These are phyloP conservation scores for Acanthosepion esculentum DNA, from an alignment of 2,888 invertebrate species.

Conservation along the genomic window DNA sequence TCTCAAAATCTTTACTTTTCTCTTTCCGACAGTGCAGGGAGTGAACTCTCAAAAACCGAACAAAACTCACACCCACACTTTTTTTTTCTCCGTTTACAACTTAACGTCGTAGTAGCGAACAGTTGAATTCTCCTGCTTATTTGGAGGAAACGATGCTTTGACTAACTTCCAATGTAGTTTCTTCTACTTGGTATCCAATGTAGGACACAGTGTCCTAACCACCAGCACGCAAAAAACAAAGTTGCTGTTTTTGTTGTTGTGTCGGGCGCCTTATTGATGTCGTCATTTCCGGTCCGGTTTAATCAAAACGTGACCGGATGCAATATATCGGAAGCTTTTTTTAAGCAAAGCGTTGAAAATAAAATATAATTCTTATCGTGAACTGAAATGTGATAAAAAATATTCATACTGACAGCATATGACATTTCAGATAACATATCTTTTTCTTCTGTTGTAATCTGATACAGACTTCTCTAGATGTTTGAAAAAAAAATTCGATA, in stretches of 20 bases:
- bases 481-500: not conserved
- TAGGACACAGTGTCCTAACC: not conserved
- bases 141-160: not conserved
- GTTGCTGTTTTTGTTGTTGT: constrained; percentile 23
- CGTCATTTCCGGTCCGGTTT: constrained; percentile 1
- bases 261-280: not conserved
- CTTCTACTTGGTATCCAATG: constrained; percentile 33
- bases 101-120: not conserved
- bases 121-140: not conserved
- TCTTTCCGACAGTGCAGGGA: not conserved
- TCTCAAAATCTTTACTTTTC: not conserved
- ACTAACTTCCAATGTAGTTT: not conserved
- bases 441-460: not conserved
- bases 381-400: not conserved
- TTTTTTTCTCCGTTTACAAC: not conserved
- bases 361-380: too few species aligned
- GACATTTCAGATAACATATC: not conserved
- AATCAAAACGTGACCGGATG: not conserved
- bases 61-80: not conserved
- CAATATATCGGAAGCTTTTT: not conserved
- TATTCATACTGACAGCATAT: not conserved
- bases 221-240: not conserved
- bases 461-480: not conserved
- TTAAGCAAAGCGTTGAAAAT: not conserved
- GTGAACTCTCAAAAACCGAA: not conserved